Evolutionary conservation across 2,113 vertebrate genomes (phyloP), one percentile per base, ranked within the genome.

Genomic region (Prolemur simus): DNA sequence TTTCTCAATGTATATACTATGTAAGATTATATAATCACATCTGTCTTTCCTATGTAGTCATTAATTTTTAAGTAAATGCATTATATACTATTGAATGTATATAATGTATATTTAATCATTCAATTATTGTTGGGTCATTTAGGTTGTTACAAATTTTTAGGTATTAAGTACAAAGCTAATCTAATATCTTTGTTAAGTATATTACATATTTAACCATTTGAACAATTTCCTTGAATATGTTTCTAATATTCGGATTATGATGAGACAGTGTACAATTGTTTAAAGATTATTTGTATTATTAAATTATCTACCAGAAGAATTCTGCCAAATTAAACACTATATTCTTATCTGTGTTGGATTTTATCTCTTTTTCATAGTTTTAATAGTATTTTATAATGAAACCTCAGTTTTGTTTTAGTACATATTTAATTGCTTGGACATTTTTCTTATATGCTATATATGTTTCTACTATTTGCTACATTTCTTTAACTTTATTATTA

Each of bases 221-320:
- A 63, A 47, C 87, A 90, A 87, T n/a, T 74, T 81, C 10, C 15
- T 64, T 66, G 20, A 54, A 80, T 87, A 87, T 74, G 89, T 60
- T 80, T 10, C 34, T 83, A 87, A 92, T 9, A 84, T 73, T 73
- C 3, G 73, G 39, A 37, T 83, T 87, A 80, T 84, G 3, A 9
- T 60, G 7, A 73, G 3, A 49, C 5, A 76, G 5, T 87, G 2
- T 92, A 66, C 2, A 58, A 39, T 42, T 89, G 15, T 60, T 86
- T 88, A 60, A 86, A 49, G 37, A 89, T 69, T 91, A 83, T 34
- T 89, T 58, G 1, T 69, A 82, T 64, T 91, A 21, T 91, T 42
- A 91, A 91, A 81, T 91, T 94, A 94, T 23, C n/a, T 88, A 63
- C 15, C 20, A 85, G 71, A 81, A 83, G 20, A 88, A 69, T 71